Evolutionary conservation across 2,797 vertebrate genomes (phyloP), one percentile per base, ranked within the genome.

Genomic region (Bradypodion ventrale): DNA sequence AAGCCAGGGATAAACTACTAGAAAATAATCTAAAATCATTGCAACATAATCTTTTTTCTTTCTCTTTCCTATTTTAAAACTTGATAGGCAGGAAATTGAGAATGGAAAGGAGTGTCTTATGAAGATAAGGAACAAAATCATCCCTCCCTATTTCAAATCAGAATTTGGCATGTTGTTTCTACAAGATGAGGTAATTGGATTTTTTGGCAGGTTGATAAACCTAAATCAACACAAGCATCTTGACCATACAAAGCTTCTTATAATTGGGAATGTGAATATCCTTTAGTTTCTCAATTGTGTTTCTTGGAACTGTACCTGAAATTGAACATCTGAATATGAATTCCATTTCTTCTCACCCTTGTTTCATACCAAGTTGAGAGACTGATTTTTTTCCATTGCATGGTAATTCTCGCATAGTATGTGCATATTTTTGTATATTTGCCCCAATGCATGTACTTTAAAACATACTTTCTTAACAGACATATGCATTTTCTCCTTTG

Each of bases 121-220:
- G 8, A 95, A 96, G 78, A 91, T 98, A 73, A 96, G 85, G 92
- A 95, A 91, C 76, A 95, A 82, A 84, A 80, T 65, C 35, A n/a
- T 97, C 86, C 93, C 96, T 82, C 96, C 97, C 0, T 99, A 97
- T 92, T 98, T 98, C 93, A 90, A 93, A 85, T 96, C 96, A 29
- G 97, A 98, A 90, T 91, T 97, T n/a, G 9, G 88, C 86, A 84
- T 78, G 9, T 52, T 60, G 1, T 94, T 93, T 87, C 82, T 90
- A 16, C 68, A 32, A 60, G 86, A 92, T 63, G 82, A 96, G 95
- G 96, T 97, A 94, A 95, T 0, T 73, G 35, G 89, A 13, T 37
- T 59, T 59, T 78, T 85, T 62, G 46, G 42, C n/a, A 84, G 84
- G 13, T 62, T 44, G 49, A 40, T 73, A 13, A 75, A 35, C 52